These are phyloP conservation scores for Euzophera pinguis DNA, from an alignment of 2,888 invertebrate species.

Conservation along the genomic window DNA sequence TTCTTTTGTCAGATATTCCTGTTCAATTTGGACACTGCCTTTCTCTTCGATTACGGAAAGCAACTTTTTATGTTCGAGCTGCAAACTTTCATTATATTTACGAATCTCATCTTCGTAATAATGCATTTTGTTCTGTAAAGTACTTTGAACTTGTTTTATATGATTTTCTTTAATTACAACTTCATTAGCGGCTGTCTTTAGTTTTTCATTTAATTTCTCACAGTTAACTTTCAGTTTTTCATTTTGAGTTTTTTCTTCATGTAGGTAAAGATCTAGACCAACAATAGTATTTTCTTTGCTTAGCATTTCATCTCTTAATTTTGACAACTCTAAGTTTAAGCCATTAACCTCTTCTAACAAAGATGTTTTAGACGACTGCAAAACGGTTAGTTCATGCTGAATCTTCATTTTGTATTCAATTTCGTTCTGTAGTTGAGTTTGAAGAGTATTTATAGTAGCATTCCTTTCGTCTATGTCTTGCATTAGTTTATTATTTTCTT, in stretches of 20 bases:
- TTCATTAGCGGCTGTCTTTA: constrained; percentile 29
- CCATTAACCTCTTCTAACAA: constrained; percentile 31
- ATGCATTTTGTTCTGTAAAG: constrained; percentile 25
- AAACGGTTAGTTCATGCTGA: constrained; percentile 38
- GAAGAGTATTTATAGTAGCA: constrained; percentile 42
- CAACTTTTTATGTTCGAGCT: constrained; percentile 25
- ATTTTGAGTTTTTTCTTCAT: constrained; percentile 31
- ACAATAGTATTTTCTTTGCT: constrained; percentile 38
- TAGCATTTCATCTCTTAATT: constrained; percentile 27
- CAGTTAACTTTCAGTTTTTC: constrained; percentile 27
- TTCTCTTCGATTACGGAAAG: constrained; percentile 25
- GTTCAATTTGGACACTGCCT: constrained; percentile 25
- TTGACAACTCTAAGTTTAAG: constrained; percentile 27
- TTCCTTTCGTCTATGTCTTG: constrained; percentile 47
- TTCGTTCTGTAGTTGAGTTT: constrained; percentile 52
- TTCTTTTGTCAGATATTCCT: constrained; percentile 28
- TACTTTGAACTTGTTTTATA: constrained; percentile 13
- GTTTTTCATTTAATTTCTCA: constrained; percentile 29
- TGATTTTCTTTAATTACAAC: constrained; percentile 27
- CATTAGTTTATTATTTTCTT: constrained; percentile 40
- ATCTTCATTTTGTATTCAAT: constrained; percentile 45
- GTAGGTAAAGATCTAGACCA: constrained; percentile 31
- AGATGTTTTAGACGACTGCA: constrained; percentile 28
- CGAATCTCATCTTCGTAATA: constrained; percentile 28
- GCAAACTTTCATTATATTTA: constrained; percentile 28